phyloP scores from a whole-genome alignment of 2,797 vertebrate genomes.

The Sebastes oblongus region DNA sequence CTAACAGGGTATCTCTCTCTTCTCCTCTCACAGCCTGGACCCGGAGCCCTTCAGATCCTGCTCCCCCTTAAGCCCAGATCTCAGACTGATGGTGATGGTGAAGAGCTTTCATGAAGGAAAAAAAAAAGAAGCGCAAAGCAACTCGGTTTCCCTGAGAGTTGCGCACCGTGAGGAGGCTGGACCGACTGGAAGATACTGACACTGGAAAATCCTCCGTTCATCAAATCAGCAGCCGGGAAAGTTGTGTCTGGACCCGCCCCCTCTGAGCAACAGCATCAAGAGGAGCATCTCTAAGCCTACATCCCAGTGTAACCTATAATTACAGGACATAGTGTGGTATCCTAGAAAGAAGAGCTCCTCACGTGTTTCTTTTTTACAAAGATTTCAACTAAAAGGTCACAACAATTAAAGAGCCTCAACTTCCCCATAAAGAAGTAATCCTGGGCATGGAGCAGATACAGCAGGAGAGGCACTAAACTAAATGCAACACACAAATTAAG shows the following conservation, averaged over 20 bases:
- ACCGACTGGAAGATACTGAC: conserved; percentile 78
- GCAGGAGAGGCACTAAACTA: background rate
- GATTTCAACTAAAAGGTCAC: background rate
- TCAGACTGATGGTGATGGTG: conserved; percentile 85
- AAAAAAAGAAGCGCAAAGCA: conserved; percentile 70
- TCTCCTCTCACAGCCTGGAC: conserved; percentile 47
- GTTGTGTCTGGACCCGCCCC: conserved; percentile 77
- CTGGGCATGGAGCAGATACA: background rate
- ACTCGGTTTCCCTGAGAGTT: conserved; percentile 82
- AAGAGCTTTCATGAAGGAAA: conserved; percentile 82
- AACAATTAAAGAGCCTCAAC: background rate
- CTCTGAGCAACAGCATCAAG: conserved; percentile 49
- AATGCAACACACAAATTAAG: conserved; percentile 41
- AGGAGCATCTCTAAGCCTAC: conserved; percentile 46
- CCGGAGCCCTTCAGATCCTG: conserved; percentile 79
- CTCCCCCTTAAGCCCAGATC: conserved; percentile 82
- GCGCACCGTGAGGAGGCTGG: conserved; percentile 89
- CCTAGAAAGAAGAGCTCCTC: background rate
- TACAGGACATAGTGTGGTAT: conserved; percentile 13
- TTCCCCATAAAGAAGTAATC: background rate
- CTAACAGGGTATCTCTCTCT: conserved; percentile 55
- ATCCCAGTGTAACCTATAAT: conserved; percentile 26
- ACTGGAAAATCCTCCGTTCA: conserved; percentile 76
- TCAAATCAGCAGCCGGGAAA: conserved; percentile 84
- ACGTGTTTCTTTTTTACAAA: background rate